Evolutionary conservation across 2,888 invertebrate species (phyloP).

Genomic region (Oscheius sp.): DNA sequence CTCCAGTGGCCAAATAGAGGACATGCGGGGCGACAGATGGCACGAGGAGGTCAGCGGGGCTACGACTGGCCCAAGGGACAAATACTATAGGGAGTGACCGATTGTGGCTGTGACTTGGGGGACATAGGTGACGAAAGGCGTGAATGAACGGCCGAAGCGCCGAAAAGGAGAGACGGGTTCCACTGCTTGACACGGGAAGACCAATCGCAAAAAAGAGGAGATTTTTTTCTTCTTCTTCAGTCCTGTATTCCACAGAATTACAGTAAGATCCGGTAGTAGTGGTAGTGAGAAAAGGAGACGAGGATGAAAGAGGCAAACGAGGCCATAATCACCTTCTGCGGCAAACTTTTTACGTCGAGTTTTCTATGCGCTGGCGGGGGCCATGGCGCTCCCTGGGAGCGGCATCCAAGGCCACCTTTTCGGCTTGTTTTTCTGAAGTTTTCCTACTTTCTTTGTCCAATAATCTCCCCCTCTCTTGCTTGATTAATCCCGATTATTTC

Average conservation of each 20-base stretch:
- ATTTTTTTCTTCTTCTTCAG: too few species aligned
- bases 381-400: background rate
- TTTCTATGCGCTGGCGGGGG: background rate
- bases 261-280: background rate
- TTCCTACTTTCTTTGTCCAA: too few species aligned
- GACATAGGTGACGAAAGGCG: background rate
- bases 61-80: background rate
- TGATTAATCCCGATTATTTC: background rate
- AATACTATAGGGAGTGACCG: too few species aligned
- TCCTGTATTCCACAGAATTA: too few species aligned
- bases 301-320: background rate
- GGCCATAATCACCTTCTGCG: constrained; percentile 3
- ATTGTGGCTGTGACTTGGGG: too few species aligned
- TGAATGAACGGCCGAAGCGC: background rate
- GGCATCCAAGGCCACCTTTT: background rate
- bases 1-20: constrained; percentile 30
- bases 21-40: constrained; percentile 26
- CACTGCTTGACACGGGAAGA: background rate
- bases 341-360: background rate
- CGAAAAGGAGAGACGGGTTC: constrained; percentile 1
- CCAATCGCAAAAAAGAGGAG: background rate
- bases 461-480: too few species aligned
- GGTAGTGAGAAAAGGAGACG: background rate
- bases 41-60: constrained; percentile 18
- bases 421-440: background rate